Evolutionary conservation across 2,888 invertebrate genomes (phyloP), one percentile per base, ranked within the genome.

Genomic region (Idaea aversata): DNA sequence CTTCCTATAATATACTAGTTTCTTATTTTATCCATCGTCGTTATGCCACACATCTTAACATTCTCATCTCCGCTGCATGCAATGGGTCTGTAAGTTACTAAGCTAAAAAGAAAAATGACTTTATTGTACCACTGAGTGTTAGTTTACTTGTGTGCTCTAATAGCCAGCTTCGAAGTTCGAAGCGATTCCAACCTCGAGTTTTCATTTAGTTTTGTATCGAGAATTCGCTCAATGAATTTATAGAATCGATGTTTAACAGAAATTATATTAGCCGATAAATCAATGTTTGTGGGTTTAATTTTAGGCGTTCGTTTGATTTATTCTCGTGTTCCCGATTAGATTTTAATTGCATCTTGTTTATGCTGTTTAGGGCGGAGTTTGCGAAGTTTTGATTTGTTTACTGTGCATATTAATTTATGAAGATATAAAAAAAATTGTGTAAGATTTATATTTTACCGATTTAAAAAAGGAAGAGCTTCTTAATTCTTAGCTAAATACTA

Each of bases 21-120:
- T 25, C 25, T 3, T 25, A 25, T 25, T 25, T 25, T 25, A 25
- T 3, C 25, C 25, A 25, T 3, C 25, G 2, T 25, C 25, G 25
- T 25, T 25, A 25, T 3, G 25, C 25, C 25, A 25, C 25, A 25
- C 25, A 25, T 25, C 25, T 25, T 3, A 25, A 25, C 25, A 25
- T 25, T 25, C 25, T 25, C 25, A 25, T 25, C 25, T 25, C 25
- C 25, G 25, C 25, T 25, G 25, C 25, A 25, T 25, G 25, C 25
- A 25, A 25, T 25, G 3, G 15, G 58, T 58, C 58, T 6, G 58
- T 58, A 7, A 15, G 58, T 58, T n/a, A 58, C 58, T 6, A 58
- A 58, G 58, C 58, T 58, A 58, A 15, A 7, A 58, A 58, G 58
- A 58, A 58, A 58, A 58, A n/a, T 58, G 58, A 58, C 15, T 25